Percentiles rank a stretch among this genome's conserved stretches.
Conservation (phyloP, 2,113 vertebrate genomes). For the Natator depressus region DNA sequence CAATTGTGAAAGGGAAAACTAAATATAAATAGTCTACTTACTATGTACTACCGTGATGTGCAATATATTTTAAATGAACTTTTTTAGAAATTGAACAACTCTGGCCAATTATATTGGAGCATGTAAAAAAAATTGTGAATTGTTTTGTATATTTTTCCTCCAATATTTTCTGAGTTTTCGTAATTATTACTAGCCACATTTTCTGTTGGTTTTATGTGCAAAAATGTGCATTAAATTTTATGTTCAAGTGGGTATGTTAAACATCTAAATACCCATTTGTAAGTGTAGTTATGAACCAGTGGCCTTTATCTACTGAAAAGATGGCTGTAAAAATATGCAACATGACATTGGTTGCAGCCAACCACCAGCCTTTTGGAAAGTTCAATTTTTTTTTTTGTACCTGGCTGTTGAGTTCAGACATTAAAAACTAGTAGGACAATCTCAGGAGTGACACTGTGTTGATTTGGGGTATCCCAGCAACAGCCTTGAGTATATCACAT, state of each 20-base stretch:
- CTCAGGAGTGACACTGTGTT: not conserved
- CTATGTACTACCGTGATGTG: not conserved
- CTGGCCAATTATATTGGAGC: not conserved
- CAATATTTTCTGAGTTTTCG: too few relatives aligned
- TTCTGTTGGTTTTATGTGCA: too few relatives aligned
- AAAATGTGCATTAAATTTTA: too few relatives aligned
- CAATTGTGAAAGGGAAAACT: not conserved
- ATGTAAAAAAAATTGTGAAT: not conserved
- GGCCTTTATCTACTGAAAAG: too few relatives aligned
- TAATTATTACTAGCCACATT: too few relatives aligned
- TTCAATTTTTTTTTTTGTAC: fast-evolving
- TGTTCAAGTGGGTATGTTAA: too few relatives aligned
- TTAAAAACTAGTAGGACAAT: not conserved
- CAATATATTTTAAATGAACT: not conserved
- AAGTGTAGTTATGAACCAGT: too few relatives aligned
- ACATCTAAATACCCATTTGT: too few relatives aligned
- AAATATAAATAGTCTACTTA: not conserved
- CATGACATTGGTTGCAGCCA: too few relatives aligned
- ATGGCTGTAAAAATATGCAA: too few relatives aligned
- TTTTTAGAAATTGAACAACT: not conserved
- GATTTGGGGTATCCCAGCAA: not conserved
- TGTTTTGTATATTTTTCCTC: not conserved
- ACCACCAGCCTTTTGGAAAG: not conserved
- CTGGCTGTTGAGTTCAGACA: not conserved
- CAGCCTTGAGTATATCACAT: not conserved